Evolutionary conservation across 1,140 invertebrate species (phyloP).

Genomic region (Drosophila erecta): DNA sequence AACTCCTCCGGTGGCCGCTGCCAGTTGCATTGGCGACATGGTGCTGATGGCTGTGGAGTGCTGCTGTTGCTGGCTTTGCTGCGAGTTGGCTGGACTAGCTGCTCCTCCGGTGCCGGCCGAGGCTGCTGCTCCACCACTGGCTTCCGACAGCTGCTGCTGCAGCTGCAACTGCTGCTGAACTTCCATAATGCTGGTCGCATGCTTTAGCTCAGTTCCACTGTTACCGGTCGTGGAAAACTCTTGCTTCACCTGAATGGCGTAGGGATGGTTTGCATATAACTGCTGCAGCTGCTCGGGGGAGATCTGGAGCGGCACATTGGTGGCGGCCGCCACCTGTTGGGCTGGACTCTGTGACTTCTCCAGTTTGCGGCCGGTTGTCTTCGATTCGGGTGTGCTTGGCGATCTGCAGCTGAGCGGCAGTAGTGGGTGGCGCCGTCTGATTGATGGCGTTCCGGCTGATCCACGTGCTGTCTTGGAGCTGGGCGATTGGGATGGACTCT

Average conservation of each 20-base stretch:
- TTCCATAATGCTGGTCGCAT: constrained; percentile 79
- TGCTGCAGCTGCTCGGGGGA: constrained; percentile 83
- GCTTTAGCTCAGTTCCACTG: constrained; percentile 78
- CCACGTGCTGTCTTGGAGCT: not conserved
- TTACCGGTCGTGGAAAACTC: constrained; percentile 71
- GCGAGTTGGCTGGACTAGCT: constrained; percentile 66
- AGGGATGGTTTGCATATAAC: constrained; percentile 73
- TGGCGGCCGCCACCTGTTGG: constrained; percentile 79
- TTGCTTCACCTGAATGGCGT: constrained; percentile 86
- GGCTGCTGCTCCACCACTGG: constrained; percentile 82
- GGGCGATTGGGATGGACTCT: constrained; percentile 21
- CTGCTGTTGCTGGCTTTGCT: constrained; percentile 37
- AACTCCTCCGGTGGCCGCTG: constrained; percentile 78
- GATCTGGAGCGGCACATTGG: constrained; percentile 80
- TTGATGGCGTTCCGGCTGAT: constrained; percentile 19
- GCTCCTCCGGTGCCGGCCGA: constrained; percentile 47
- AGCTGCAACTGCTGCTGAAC: constrained; percentile 85
- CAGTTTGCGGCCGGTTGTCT: constrained; percentile 55
- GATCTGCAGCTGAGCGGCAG: constrained; percentile 4
- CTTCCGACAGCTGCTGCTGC: constrained; percentile 76
- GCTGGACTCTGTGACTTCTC: constrained; percentile 84
- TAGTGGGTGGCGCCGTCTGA: constrained; percentile 23
- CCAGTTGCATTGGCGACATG: constrained; percentile 85
- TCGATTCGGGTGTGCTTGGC: constrained; percentile 18
- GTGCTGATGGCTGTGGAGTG: constrained; percentile 85